Evolutionary conservation across 2,113 vertebrate genomes (phyloP), one percentile per base, ranked within the genome.

Genomic region (Corythornis vintsioides): DNA sequence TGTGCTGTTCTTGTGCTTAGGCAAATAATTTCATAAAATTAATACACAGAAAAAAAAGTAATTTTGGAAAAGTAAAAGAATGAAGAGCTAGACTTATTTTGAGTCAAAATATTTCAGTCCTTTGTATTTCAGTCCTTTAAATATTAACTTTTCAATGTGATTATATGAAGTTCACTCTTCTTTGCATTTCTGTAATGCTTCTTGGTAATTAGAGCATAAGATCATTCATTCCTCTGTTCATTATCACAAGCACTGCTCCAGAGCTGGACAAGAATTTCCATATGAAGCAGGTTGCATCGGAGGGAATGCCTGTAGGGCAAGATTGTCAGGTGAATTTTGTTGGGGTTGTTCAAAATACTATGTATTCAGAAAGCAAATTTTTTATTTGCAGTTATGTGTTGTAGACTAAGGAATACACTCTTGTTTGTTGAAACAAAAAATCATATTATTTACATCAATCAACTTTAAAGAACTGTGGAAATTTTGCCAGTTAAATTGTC

Each of bases 401-500:
- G 26, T 59, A 92, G 52, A 25, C 22, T 73, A 89, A 31, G 3
- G 26, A 84, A 84, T 42, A 28, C 5, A 40, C 6, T 65, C 48
- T 10, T 61, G 10, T 61, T 82, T 8, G 1, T 25, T 87, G 42
- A 82, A 93, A 67, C 7, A 43, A 90, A 78, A 43, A 18, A 21
- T 28, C 15, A 24, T 86, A 61, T 72, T 31, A 42, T 75, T 82
- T 89, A 15, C 72, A 92, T 86, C 40, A 79, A 53, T 57, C 48
- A 69, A 1, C 2, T 4, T 45, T 72, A 90, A 90, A 91, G 29
- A 86, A 47, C 14, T 82, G 42, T 38, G 31, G 65, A 79, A 90
- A 63, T 95, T 90, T 47, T 93, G 59, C 65, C 59, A 94, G 43
- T 61, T 70, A 82, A 76, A 66, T 74, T 42, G 79, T 90, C 59